phyloP scores from a whole-genome alignment of 1,140 invertebrate species.

The Listronotus bonariensis region DNA sequence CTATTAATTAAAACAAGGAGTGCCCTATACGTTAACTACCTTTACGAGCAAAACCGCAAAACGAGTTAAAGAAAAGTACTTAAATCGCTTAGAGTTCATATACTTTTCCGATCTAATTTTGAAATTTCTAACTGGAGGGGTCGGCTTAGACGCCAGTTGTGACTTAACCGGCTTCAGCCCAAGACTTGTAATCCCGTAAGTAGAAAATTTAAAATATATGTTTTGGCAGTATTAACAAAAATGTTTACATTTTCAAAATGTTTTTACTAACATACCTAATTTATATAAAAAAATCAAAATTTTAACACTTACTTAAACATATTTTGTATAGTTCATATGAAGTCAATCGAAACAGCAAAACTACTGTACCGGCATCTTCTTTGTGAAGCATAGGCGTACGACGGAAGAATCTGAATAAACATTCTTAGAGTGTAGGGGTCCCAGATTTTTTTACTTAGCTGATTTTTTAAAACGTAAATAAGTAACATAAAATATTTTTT shows the following conservation, averaged over 20 bases:
- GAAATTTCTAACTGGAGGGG: conserved; percentile 47
- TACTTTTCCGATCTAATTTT: conserved; percentile 46
- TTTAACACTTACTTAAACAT: too few species aligned
- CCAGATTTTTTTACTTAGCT: too few species aligned
- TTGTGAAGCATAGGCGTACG: too few species aligned
- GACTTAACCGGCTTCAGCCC: conserved; percentile 48
- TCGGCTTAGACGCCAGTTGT: conserved; percentile 45
- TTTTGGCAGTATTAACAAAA: not conserved
- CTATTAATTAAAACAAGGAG: too few species aligned
- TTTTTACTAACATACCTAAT: not conserved
- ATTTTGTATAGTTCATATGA: too few species aligned
- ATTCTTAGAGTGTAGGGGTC: too few species aligned
- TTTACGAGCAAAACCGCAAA: not conserved
- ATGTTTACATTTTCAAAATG: conserved; percentile 3
- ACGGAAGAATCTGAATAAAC: too few species aligned
- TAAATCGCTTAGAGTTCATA: conserved; percentile 38
- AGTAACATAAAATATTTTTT: too few species aligned
- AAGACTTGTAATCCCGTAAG: conserved; percentile 45
- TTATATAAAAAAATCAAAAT: too few species aligned
- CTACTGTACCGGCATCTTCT: too few species aligned
- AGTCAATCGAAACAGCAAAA: too few species aligned
- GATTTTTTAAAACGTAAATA: too few species aligned
- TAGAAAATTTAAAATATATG: conserved; percentile 32
- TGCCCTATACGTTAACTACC: not conserved
- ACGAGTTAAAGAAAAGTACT: conserved; percentile 4